phyloP scores from a whole-genome alignment of 37 sponge, comb jelly and placozoan genomes.

The Chondrosia reniformis region DNA sequence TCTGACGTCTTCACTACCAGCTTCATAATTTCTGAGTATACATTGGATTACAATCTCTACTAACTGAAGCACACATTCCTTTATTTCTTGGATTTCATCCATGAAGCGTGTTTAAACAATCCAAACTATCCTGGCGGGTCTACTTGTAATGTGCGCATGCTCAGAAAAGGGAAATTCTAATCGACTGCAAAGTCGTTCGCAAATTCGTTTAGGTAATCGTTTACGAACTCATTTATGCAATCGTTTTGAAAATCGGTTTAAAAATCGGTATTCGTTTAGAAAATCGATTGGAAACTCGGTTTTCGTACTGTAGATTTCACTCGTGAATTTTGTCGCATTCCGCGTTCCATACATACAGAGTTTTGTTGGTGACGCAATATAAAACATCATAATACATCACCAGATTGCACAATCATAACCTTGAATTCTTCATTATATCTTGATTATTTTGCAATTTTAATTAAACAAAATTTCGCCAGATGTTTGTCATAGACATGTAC shows the following conservation, averaged over 20 bases:
- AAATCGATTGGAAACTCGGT: neutral
- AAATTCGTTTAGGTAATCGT: neutral
- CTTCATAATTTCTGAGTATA: neutral
- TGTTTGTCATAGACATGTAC: too few species aligned
- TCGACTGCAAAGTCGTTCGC: neutral
- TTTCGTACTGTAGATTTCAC: neutral
- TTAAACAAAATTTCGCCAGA: too few species aligned
- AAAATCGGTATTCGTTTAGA: neutral
- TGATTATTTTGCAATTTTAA: too few species aligned
- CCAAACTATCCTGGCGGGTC: too few species aligned
- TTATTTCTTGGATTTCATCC: too few species aligned
- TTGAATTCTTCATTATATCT: too few species aligned
- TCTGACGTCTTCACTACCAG: neutral
- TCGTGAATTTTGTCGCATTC: constrained; percentile 4
- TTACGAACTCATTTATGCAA: neutral
- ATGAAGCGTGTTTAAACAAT: too few species aligned
- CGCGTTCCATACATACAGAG: constrained; percentile 11
- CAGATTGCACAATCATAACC: too few species aligned
- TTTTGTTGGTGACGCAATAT: too few species aligned
- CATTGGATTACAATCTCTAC: neutral
- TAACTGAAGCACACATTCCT: neutral
- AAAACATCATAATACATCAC: too few species aligned
- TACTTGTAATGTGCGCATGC: too few species aligned
- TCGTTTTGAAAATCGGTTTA: neutral
- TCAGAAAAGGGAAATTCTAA: neutral